Evolutionary conservation across 2,113 vertebrate genomes (phyloP), one percentile per base, ranked within the genome.

Genomic region (Solenodon paradoxus): DNA sequence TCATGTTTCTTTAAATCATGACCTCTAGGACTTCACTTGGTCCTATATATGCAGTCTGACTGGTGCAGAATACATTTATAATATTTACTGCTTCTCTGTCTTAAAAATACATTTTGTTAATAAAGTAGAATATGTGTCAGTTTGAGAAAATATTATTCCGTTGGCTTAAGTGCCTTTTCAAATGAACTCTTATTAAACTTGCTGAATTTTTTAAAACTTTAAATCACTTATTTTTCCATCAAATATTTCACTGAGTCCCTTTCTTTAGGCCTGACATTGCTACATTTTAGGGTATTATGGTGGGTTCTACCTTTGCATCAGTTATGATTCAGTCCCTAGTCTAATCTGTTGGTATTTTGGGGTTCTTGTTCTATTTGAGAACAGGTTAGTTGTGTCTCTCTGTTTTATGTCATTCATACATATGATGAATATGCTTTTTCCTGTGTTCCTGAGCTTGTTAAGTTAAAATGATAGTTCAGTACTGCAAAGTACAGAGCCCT

Each of bases 71-170:
- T n/a, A 69, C 38, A 94, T 42, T 66, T n/a, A 40, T 81, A 68
- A 40, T 84, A 17, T 85, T 86, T 77, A 82, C 63, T 7, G 77
- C 40, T 5, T 13, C 6, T 24, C 12, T 90, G 47, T 64, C 47
- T 90, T 59, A 88, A 81, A 61, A 53, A 61, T 19, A 74, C 47
- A 80, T 49, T 64, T 72, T 82, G 66, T 90, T 92, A 72, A 63
- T 72, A 72, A 95, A 86, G 20, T 78, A 42, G 55, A 83, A 55
- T 88, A 77, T 74, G 4, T 87, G 20, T 59, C 35, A 30, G 6
- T 63, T 94, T 92, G 79, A 86, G 49, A 40, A 38, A 66, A 81
- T 93, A 32, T 80, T 45, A 57, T 92, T 83, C 69, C 68, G 35
- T 66, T 96, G 47, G 72, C 32, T 42, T 59, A 61, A 38, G 45